Percentiles rank a stretch among this genome's conserved stretches.
Conservation (phyloP, 2,797 vertebrate genomes). For the Holocentrus rufus region DNA sequence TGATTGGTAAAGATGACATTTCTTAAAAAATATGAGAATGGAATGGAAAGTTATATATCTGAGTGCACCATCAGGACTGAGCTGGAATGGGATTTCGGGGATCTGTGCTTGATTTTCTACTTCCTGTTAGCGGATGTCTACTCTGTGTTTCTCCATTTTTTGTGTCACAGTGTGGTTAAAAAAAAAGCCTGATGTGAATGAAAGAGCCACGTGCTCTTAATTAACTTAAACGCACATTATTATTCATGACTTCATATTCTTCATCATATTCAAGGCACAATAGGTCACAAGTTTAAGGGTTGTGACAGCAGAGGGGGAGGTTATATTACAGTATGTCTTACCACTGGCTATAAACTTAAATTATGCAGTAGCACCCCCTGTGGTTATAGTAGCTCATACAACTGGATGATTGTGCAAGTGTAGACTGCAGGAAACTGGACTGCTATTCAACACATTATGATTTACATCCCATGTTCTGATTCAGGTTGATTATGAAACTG, state of each 20-base stretch:
- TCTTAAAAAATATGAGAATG: background rate
- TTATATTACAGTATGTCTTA: constrained; percentile 29
- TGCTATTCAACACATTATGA: constrained; percentile 32
- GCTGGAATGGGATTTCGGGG: background rate
- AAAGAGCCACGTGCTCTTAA: too few relatives aligned
- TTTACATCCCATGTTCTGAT: constrained; percentile 5
- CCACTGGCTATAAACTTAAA: constrained; percentile 32
- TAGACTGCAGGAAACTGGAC: constrained; percentile 34
- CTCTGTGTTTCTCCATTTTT: too few relatives aligned
- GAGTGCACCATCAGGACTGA: constrained; percentile 1
- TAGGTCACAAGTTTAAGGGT: constrained; percentile 15
- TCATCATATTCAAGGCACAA: constrained; percentile 5
- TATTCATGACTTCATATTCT: constrained; percentile 5
- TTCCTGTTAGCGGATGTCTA: too few relatives aligned
- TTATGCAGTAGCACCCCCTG: constrained; percentile 58
- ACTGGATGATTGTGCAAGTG: constrained; percentile 22
- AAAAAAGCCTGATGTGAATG: background rate
- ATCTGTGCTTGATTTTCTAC: constrained; percentile 7
- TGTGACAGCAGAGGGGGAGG: constrained; percentile 13
- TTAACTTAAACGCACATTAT: constrained; percentile 4
- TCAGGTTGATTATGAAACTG: constrained; percentile 5
- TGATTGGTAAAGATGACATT: background rate
- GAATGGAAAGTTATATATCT: background rate
- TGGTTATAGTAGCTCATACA: constrained; percentile 46
- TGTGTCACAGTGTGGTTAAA: background rate